Evolutionary conservation across 2,113 vertebrate genomes (phyloP), one percentile per base, ranked within the genome.

Genomic region (Ibidorhyncha struthersii): DNA sequence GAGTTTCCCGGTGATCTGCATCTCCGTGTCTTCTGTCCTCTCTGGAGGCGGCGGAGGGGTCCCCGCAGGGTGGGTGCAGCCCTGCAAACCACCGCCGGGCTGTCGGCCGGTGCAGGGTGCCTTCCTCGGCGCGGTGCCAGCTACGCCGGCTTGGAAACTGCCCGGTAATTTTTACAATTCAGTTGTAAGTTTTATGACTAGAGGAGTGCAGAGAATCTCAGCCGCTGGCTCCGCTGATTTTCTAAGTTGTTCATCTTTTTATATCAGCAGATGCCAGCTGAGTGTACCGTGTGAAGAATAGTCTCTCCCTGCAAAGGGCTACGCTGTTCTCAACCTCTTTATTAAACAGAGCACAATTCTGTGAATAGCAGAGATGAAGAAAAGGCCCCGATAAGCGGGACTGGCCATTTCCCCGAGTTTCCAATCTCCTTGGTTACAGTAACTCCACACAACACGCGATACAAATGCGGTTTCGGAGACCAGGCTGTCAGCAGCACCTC

Each of bases 361-460:
- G 82, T 58, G 93, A 14, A 40, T 6, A 72, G 89, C 86, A 53
- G 89, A 34, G 82, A 79, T 9, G 93, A 63, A 82, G 93, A 77
- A 84, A 78, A 77, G 56, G 72, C 63, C 83, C 87, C 2, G 41
- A 34, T 45, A 84, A 81, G 77, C 3, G 4, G 92, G 61, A 36
- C 55, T 40, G 43, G 59, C 87, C 78, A 8, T 74, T 50, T 70
- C 87, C 83, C 87, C 0, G 15, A 19, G 69, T 74, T 91, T 5
- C 81, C 77, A 1, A 56, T 95, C 92, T 93, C 95, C 96, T 93
- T 93, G 95, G 94, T 96, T 87, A 95, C 94, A 6, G 45, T 10
- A 40, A 27, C 61, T 50, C 78, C 72, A 22, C 78, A 19, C 40
- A n/a, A n/a, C 32, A 19, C 1, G 0, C 49, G 1, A 15, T 43